phyloP scores from a whole-genome alignment of 2,797 vertebrate species.

The Simalia tracyae region DNA sequence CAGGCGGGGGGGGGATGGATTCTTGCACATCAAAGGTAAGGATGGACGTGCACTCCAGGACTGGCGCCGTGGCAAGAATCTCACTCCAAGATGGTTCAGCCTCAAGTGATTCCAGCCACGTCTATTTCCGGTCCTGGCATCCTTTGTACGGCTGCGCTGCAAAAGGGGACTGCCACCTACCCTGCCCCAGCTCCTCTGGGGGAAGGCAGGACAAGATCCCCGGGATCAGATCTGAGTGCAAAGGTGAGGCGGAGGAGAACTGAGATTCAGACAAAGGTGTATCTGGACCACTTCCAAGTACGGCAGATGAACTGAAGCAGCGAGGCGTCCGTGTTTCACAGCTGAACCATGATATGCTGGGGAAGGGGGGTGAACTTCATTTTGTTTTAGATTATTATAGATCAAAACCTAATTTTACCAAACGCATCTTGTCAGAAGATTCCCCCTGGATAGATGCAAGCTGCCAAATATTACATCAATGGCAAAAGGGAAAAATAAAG shows the following conservation, averaged over 20 bases:
- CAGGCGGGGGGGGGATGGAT: neutral
- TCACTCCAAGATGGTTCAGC: neutral
- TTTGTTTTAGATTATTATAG: slow-evolving; percentile 17
- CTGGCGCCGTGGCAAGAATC: neutral
- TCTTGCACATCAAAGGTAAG: neutral
- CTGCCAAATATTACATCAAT: slow-evolving; percentile 48
- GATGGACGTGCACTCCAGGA: neutral
- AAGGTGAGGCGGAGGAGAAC: neutral
- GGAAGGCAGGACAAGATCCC: too few relatives aligned
- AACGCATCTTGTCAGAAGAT: slow-evolving; percentile 48
- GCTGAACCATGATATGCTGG: neutral
- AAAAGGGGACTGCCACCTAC: neutral
- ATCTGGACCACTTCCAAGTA: slow-evolving; percentile 39
- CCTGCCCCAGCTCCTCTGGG: neutral
- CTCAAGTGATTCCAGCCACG: neutral
- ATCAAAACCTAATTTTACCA: slow-evolving; percentile 26
- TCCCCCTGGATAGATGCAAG: slow-evolving; percentile 32
- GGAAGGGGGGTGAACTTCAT: neutral
- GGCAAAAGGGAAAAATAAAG: slow-evolving; percentile 41
- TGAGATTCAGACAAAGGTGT: slow-evolving; percentile 38
- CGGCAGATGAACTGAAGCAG: neutral
- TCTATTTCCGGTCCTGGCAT: neutral
- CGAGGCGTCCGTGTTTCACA: slow-evolving; percentile 1
- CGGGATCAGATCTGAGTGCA: neutral
- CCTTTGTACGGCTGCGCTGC: too few relatives aligned